Evolutionary conservation across 2,113 vertebrate species (phyloP).

Genomic region (Psilopsiagon aymara): DNA sequence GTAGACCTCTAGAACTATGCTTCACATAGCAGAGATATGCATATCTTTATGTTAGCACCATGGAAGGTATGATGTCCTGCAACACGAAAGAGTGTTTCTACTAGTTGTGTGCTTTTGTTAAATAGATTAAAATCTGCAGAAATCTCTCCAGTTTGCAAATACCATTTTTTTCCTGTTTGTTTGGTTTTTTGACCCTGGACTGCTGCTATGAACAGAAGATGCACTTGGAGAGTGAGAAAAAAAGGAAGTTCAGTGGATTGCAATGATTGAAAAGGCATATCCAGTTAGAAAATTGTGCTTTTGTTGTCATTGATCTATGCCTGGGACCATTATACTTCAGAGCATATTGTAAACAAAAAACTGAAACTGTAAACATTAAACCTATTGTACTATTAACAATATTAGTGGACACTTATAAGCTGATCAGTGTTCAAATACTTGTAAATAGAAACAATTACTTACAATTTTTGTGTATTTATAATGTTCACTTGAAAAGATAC

Average conservation of each 20-base stretch:
- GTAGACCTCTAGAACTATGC: conserved; percentile 89
- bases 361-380: conserved; percentile 84
- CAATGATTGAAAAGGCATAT: conserved; percentile 88
- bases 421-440: conserved; percentile 93
- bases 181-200: conserved; percentile 80
- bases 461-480: conserved; percentile 94
- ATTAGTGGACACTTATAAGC: conserved; percentile 95
- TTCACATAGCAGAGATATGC: conserved; percentile 85
- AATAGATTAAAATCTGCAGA: conserved; percentile 71
- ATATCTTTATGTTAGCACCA: conserved; percentile 81
- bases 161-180: conserved; percentile 14
- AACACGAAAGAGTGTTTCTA: conserved; percentile 73
- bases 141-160: conserved; percentile 74
- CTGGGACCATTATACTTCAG: conserved; percentile 92
- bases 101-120: conserved; percentile 75
- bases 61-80: conserved; percentile 72
- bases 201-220: conserved; percentile 84
- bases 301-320: conserved; percentile 94
- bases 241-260: conserved; percentile 69
- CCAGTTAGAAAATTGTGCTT: conserved; percentile 88
- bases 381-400: conserved; percentile 91
- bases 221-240: conserved; percentile 69
- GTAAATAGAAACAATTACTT: conserved; percentile 98
- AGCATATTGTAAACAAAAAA: conserved; percentile 87
- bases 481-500: conserved; percentile 83